These are phyloP conservation scores for Porites lutea DNA, from an alignment of 64 coral and sea anemone species.

Conservation along the genomic window DNA sequence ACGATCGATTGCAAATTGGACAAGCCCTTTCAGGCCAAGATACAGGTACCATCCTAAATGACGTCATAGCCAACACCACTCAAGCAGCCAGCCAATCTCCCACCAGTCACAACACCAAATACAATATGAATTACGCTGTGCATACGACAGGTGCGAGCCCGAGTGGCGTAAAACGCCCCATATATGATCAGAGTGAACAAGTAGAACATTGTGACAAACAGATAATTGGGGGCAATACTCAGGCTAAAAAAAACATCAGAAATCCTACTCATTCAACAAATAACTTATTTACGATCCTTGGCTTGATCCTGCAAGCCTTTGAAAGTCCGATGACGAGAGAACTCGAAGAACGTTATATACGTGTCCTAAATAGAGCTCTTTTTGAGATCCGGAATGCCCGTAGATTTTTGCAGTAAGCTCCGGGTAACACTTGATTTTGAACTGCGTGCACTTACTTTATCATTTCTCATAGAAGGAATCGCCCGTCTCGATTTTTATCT, in stretches of 20 bases:
- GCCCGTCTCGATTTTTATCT: too few relatives aligned
- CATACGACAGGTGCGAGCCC: background rate
- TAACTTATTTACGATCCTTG: slow-evolving; percentile 15
- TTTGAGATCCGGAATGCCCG: background rate
- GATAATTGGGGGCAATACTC: background rate
- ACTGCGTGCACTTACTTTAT: too few relatives aligned
- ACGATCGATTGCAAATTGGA: too few relatives aligned
- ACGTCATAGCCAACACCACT: background rate
- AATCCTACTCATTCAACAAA: background rate
- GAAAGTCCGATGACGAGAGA: background rate
- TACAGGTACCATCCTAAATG: too few relatives aligned
- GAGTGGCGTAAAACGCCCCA: background rate
- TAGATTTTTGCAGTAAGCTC: background rate
- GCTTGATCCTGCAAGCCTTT: slow-evolving; percentile 22
- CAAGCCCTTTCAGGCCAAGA: background rate
- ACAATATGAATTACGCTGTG: background rate
- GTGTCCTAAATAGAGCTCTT: background rate
- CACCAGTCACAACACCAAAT: background rate
- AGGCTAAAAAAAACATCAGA: background rate
- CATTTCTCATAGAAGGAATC: too few relatives aligned
- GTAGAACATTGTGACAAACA: background rate
- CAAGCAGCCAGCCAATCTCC: background rate
- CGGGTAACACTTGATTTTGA: too few relatives aligned
- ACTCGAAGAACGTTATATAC: background rate
- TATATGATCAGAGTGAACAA: background rate